These are phyloP conservation scores for Oreochromis grahami DNA, from an alignment of 2,797 vertebrate species.

Conservation along the genomic window DNA sequence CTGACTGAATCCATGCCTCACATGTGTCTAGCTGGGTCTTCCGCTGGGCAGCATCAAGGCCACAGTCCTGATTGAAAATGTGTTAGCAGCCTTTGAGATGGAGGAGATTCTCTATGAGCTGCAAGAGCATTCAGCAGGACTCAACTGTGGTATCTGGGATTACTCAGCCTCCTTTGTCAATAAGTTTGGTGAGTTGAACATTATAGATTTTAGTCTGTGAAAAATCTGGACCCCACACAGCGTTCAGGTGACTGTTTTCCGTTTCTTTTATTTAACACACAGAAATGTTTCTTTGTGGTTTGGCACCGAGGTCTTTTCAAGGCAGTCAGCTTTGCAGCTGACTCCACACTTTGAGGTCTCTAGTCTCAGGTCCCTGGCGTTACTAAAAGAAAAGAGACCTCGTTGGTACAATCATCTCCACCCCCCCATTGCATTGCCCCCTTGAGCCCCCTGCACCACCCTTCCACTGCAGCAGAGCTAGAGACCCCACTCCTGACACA, in stretches of 20 bases:
- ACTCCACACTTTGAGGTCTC: neutral
- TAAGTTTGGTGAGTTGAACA: constrained; percentile 74
- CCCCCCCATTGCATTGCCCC: too few species aligned
- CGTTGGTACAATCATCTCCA: too few species aligned
- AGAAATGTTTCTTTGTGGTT: neutral
- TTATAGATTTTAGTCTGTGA: neutral
- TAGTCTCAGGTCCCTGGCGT: neutral
- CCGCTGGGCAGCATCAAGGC: constrained; percentile 78
- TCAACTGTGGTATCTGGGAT: constrained; percentile 87
- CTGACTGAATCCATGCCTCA: neutral
- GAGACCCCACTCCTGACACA: neutral
- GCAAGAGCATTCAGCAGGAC: constrained; percentile 78
- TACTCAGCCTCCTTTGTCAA: constrained; percentile 83
- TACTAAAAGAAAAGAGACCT: neutral
- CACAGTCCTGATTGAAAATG: constrained; percentile 79
- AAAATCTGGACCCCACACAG: neutral
- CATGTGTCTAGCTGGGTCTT: constrained; percentile 68
- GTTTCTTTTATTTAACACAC: neutral
- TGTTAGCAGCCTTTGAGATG: constrained; percentile 83
- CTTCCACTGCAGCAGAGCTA: neutral
- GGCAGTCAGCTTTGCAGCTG: neutral
- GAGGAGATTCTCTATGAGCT: constrained; percentile 83
- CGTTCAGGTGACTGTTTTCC: neutral
- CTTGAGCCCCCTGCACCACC: neutral
- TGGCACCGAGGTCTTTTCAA: neutral